Percentiles rank a stretch among this genome's conserved stretches.
phyloP scores from a whole-genome alignment of 2,888 invertebrate genomes.

The Andrena chrysosceles region DNA sequence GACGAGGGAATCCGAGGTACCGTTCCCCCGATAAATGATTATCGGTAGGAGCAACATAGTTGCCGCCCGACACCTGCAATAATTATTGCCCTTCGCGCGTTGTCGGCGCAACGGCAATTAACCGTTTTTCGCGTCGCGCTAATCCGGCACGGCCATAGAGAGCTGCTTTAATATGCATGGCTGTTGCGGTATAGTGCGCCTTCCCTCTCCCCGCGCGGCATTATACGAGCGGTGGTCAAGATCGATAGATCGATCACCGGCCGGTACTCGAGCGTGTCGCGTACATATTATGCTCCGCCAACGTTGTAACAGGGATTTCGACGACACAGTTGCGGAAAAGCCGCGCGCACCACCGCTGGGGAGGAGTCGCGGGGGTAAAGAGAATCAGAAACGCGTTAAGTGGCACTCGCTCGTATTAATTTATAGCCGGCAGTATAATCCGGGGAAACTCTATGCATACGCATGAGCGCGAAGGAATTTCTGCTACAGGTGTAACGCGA shows the following conservation, averaged over 20 bases:
- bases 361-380: background rate
- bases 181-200: background rate
- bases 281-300: slow-evolving; percentile 29
- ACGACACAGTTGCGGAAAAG: slow-evolving; percentile 21
- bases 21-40: slow-evolving; percentile 57
- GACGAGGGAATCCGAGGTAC: slow-evolving; percentile 10
- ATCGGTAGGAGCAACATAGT: slow-evolving; percentile 46
- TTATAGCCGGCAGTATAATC: slow-evolving; percentile 28
- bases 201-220: background rate
- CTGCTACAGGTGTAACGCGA: slow-evolving; percentile 25
- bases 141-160: slow-evolving; percentile 45
- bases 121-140: slow-evolving; percentile 56
- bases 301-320: slow-evolving; percentile 29
- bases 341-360: background rate
- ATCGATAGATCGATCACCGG: slow-evolving; percentile 63
- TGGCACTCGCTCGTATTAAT: slow-evolving; percentile 35
- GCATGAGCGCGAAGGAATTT: slow-evolving; percentile 16
- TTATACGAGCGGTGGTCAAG: slow-evolving; percentile 48
- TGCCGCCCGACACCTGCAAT: slow-evolving; percentile 45
- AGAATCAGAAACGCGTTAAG: slow-evolving; percentile 10
- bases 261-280: slow-evolving; percentile 37
- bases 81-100: slow-evolving; percentile 41
- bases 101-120: slow-evolving; percentile 54
- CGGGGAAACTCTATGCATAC: slow-evolving; percentile 3
- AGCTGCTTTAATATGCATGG: slow-evolving; percentile 37